Conservation (phyloP, 1,140 invertebrate species). For the Triops longicaudatus region DNA sequence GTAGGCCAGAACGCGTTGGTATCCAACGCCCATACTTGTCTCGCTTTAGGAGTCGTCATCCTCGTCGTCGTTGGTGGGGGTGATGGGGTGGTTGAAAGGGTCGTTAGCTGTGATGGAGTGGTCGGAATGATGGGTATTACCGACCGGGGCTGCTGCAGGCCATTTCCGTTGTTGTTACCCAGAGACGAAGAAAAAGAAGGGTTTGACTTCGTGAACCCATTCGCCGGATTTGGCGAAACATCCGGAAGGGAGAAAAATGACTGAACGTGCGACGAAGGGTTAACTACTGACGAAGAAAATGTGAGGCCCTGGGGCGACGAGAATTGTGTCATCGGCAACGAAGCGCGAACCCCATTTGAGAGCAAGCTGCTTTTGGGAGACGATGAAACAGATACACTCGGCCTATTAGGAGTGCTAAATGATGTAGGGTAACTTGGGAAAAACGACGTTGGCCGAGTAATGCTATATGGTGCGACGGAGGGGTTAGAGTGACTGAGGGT, state of each 20-base stretch:
- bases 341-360: neutral
- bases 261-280: conserved; percentile 4
- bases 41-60: neutral
- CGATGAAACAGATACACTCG: neutral
- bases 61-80: neutral
- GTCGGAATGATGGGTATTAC: neutral
- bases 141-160: neutral
- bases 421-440: neutral
- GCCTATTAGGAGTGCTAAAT: neutral
- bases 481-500: too few relatives aligned
- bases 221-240: neutral
- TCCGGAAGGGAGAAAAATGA: conserved; percentile 6
- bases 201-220: neutral
- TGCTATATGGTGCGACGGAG: neutral
- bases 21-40: neutral
- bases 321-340: neutral
- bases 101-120: neutral
- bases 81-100: neutral
- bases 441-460: neutral
- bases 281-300: neutral
- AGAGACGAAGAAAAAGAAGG: too few relatives aligned
- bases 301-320: neutral
- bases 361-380: neutral
- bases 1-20: neutral
- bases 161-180: neutral